Base-by-base conservation (phyloP, 2,888 invertebrate species). In the Troglohyphantes excavatus region DNA sequence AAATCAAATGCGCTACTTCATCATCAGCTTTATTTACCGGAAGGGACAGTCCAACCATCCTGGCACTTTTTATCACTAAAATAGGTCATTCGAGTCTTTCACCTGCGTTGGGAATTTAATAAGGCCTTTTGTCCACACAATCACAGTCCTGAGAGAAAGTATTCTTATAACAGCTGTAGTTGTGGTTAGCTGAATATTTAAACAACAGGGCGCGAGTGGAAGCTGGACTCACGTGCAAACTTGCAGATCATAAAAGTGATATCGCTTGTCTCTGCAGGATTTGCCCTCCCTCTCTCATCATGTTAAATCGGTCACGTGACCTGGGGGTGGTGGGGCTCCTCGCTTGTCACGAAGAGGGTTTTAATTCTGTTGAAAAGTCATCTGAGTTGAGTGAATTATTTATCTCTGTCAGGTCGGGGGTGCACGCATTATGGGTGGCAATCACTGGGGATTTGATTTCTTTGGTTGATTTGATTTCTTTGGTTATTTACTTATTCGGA, bases 201-300 rank as follows among this genome's bases (percentile, higher is more conserved):
- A 88, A 73, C 46, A 23, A 70, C 39, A 59, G 26, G 21, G 39
- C 53, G 78, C 26, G 11, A 43, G 17, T 65, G 61, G 73, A 53
- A 43, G 43, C 27, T 39, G 73, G 13, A 43, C 23, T 43, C 73
- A 65, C 79, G 78, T 73, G 81, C 67, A 81, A 87, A 87, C 63
- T 72, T 79, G 63, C 70, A 81, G 87, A 88, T 88, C 73, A 81
- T 75, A 81, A 88, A 88, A 88, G 79, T 81, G 81, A 88, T 88
- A 88, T 75, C 87, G 73, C 87, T 65, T 81, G 79, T 81, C 17
- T 72, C 78, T 29, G 19, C 29, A 61, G 79, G 72, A n/a, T n/a
- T n/a, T 78, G 43, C 85, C 75, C 75, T 86, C 78, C 72, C 63
- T 53, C 43, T n/a, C 61, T 79, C 63, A 87, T 33, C 9, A 13